Percentiles rank a stretch among this genome's conserved stretches.
phyloP scores from a whole-genome alignment of 2,888 invertebrate genomes.

The Drosophila incognita region DNA sequence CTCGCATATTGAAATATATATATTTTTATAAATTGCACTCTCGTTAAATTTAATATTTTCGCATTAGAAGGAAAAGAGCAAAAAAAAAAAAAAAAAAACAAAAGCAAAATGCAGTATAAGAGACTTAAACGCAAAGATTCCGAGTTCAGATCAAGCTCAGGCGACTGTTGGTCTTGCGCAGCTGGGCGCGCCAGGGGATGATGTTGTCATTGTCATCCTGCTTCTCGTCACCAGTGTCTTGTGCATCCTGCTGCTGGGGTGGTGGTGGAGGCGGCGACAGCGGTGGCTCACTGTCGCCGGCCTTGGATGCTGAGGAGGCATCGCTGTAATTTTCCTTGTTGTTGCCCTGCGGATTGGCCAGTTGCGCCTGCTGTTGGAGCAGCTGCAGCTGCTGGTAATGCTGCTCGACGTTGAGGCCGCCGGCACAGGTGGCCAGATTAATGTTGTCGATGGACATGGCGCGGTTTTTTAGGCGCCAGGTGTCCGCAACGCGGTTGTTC shows the following conservation, averaged over 20 bases:
- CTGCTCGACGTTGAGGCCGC: conserved; percentile 73
- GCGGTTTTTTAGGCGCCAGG: conserved; percentile 85
- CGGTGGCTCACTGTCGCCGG: conserved; percentile 17
- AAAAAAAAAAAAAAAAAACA: conserved; percentile 31
- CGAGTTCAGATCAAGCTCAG: conserved; percentile 90
- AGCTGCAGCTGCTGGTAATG: conserved; percentile 83
- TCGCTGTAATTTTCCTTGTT: conserved; percentile 72
- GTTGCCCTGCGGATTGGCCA: conserved; percentile 73
- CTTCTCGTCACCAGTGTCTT: conserved; percentile 84
- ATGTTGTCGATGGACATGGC: conserved; percentile 89
- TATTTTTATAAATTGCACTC: conserved; percentile 60
- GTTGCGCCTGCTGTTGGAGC: conserved; percentile 54
- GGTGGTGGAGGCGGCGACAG: conserved; percentile 17
- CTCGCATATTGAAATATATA: conserved; percentile 18
- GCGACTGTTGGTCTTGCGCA: conserved; percentile 95
- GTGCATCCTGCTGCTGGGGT: conserved; percentile 30
- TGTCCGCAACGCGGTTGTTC: conserved; percentile 85
- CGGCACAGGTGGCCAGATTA: conserved; percentile 84
- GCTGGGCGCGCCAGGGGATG: conserved; percentile 95
- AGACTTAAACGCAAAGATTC: conserved; percentile 22
- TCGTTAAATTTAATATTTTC: conserved; percentile 22
- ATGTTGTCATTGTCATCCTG: conserved; percentile 89
- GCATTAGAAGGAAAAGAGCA: neutral
- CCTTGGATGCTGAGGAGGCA: conserved; percentile 6
- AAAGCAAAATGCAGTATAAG: conserved; percentile 60